phyloP scores from a whole-genome alignment of 2,797 vertebrate species.

The Mycteria americana region DNA sequence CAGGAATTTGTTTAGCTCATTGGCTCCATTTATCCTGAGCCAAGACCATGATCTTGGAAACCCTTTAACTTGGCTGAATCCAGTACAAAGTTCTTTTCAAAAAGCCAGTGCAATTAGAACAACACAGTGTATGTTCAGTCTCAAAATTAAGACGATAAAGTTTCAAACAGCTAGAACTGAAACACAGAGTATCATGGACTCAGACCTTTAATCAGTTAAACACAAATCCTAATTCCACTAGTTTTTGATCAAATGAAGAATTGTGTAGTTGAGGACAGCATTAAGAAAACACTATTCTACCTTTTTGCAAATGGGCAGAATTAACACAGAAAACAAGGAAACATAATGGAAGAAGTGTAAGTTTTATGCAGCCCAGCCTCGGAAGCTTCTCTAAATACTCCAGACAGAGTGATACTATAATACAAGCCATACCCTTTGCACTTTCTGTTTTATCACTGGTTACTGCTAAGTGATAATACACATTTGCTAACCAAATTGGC shows the following conservation, averaged over 20 bases:
- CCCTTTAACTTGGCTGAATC: conserved; percentile 58
- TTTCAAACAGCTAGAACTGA: conserved; percentile 46
- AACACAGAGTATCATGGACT: neutral
- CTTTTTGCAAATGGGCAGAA: conserved; percentile 4
- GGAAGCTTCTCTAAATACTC: neutral
- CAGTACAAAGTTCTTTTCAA: conserved; percentile 59
- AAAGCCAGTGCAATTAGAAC: conserved; percentile 63
- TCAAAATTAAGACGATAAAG: conserved; percentile 56
- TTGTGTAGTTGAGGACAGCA: neutral
- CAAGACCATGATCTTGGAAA: conserved; percentile 60
- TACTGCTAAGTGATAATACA: neutral
- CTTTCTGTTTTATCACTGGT: neutral
- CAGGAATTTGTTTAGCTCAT: conserved; percentile 65
- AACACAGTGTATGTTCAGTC: conserved; percentile 48
- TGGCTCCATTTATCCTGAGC: conserved; percentile 61
- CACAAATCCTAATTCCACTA: neutral
- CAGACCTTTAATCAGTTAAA: conserved; percentile 1
- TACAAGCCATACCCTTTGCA: neutral
- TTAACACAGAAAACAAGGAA: neutral
- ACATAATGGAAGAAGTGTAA: neutral
- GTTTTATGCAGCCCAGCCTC: neutral
- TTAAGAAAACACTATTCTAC: neutral
- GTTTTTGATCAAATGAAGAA: neutral
- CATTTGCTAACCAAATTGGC: neutral
- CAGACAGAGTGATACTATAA: neutral